phyloP scores from a whole-genome alignment of 1,140 invertebrate genomes.

The Lepidostoma basale region DNA sequence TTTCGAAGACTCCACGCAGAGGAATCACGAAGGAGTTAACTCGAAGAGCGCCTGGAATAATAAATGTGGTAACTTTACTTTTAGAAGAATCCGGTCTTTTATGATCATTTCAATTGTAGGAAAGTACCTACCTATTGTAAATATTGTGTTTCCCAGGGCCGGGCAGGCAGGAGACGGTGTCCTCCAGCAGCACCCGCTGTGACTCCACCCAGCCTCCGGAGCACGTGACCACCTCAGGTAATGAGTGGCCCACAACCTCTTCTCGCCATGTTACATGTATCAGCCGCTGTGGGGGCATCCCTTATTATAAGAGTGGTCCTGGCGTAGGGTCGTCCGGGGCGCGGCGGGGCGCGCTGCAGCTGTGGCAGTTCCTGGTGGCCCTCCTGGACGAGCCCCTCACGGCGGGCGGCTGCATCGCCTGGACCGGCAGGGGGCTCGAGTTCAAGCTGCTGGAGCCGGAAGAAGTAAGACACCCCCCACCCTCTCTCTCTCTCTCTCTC shows the following conservation, averaged over 20 bases:
- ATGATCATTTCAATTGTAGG: no score
- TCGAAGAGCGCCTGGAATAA: constrained; percentile 30
- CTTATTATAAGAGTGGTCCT: not conserved
- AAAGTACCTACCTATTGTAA: no score
- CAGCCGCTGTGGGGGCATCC: not conserved
- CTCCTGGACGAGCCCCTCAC: constrained; percentile 80
- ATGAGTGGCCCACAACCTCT: not conserved
- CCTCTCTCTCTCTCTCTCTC: no score
- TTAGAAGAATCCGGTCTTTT: no score
- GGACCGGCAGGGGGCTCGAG: constrained; percentile 94
- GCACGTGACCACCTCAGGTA: constrained; percentile 13
- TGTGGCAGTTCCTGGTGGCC: constrained; percentile 94
- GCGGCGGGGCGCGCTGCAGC: constrained; percentile 83
- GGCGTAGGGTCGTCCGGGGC: constrained; percentile 44
- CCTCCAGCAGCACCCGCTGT: constrained; percentile 35
- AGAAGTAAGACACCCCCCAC: constrained; percentile 66
- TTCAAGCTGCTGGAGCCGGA: constrained; percentile 95
- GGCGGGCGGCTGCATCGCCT: constrained; percentile 84
- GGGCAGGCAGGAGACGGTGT: constrained; percentile 8
- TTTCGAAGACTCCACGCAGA: constrained; percentile 7
- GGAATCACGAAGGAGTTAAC: not conserved
- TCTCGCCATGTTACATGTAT: not conserved
- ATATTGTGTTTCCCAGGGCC: not conserved
- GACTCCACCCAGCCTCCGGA: constrained; percentile 21
- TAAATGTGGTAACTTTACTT: constrained; percentile 28